Percentiles rank a stretch among this genome's conserved stretches.
phyloP scores from a whole-genome alignment of 2,888 invertebrate genomes.

The Drosophila anomalata region DNA sequence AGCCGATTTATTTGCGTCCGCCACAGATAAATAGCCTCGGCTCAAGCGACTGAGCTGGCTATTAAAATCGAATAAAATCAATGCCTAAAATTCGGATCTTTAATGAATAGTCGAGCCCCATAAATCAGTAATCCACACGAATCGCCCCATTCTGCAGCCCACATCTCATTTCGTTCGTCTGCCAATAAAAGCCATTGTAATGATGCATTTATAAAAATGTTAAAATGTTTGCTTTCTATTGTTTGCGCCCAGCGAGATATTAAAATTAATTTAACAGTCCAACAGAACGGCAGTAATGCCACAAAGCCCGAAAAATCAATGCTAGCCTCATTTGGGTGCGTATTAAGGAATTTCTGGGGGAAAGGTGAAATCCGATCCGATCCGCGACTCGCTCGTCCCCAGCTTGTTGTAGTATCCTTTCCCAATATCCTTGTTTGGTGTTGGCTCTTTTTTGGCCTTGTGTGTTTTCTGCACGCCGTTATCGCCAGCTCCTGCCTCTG shows the following conservation, averaged over 20 bases:
- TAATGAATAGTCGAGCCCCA: constrained; percentile 65
- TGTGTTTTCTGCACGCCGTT: background rate
- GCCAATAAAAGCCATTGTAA: constrained; percentile 69
- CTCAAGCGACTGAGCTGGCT: constrained; percentile 48
- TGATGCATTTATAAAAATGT: constrained; percentile 74
- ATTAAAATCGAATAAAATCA: constrained; percentile 77
- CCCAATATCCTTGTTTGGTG: constrained; percentile 21
- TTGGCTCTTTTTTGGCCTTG: constrained; percentile 10
- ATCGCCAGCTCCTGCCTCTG: constrained; percentile 23
- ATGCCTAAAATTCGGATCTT: constrained; percentile 53
- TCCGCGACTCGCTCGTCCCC: constrained; percentile 12
- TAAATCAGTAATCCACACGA: constrained; percentile 74
- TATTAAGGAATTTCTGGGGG: background rate
- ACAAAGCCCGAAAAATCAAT: constrained; percentile 11
- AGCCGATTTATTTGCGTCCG: constrained; percentile 63
- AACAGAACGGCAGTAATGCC: constrained; percentile 14
- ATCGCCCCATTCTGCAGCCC: constrained; percentile 58
- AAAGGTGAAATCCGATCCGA: constrained; percentile 31
- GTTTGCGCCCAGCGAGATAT: constrained; percentile 54
- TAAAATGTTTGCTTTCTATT: constrained; percentile 57
- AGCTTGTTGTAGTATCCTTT: constrained; percentile 26
- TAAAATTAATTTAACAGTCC: constrained; percentile 56
- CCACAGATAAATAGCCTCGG: constrained; percentile 52
- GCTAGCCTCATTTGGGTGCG: constrained; percentile 16
- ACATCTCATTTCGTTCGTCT: constrained; percentile 33